Conservation (phyloP, 2,113 vertebrate genomes). For the Neomonachus schauinslandi region DNA sequence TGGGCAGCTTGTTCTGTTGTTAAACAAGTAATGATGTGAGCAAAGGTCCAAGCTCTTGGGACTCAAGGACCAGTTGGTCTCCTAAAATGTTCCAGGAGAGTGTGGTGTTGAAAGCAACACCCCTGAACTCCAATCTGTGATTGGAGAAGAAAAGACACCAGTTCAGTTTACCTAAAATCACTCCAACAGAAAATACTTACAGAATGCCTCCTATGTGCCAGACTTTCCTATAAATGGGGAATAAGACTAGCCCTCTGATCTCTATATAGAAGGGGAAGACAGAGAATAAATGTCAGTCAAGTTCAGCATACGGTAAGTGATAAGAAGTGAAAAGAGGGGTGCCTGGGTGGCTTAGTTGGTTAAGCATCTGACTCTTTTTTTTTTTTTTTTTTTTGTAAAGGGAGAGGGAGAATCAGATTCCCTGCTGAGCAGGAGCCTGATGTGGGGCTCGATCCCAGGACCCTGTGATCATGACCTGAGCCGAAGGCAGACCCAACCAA, state of each 20-base stretch:
- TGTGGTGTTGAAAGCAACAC: background rate
- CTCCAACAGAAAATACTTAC: background rate
- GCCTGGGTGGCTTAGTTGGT: background rate
- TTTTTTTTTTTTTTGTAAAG: too few species aligned
- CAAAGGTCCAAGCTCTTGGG: background rate
- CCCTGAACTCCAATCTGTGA: background rate
- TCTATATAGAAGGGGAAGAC: background rate
- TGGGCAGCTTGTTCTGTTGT: conserved; percentile 51
- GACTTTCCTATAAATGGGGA: background rate
- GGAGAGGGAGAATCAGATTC: too few species aligned
- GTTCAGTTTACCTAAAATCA: background rate
- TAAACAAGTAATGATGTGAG: conserved; percentile 20
- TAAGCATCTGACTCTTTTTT: background rate
- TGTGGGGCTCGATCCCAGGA: too few species aligned
- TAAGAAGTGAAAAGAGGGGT: background rate
- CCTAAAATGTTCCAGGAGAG: background rate
- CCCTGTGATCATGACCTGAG: too few species aligned
- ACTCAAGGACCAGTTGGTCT: background rate
- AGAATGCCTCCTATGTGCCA: background rate
- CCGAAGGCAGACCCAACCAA: too few species aligned
- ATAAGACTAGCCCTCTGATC: background rate
- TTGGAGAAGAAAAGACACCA: background rate
- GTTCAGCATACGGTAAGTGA: background rate
- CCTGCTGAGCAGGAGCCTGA: too few species aligned
- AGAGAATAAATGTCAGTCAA: background rate